Percentiles rank a stretch among this genome's conserved stretches.
These are phyloP conservation scores for Drosophila sulfurigaster DNA, from an alignment of 1,140 invertebrate genomes.

Conservation along the genomic window DNA sequence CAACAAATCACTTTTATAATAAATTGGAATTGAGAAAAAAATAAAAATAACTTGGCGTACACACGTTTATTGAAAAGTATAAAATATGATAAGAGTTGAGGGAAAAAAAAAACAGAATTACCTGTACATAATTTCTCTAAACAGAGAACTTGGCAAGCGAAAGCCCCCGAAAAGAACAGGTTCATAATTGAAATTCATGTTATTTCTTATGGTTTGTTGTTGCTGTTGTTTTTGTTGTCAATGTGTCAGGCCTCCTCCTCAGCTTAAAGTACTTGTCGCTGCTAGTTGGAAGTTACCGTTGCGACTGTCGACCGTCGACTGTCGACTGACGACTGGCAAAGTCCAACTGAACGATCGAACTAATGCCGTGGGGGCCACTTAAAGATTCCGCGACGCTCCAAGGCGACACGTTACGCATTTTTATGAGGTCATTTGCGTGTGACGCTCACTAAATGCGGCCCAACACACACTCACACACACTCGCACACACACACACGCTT, in stretches of 20 bases:
- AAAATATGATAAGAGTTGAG: slow-evolving; percentile 24
- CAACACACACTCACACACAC: background rate
- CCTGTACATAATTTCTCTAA: slow-evolving; percentile 70
- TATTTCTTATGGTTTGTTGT: slow-evolving; percentile 43
- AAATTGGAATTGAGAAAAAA: slow-evolving; percentile 43
- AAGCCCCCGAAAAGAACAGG: slow-evolving; percentile 73
- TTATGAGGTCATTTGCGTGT: slow-evolving; percentile 83
- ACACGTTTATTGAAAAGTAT: slow-evolving; percentile 42
- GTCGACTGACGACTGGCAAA: slow-evolving; percentile 21
- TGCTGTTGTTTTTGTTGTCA: slow-evolving; percentile 32
- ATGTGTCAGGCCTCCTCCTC: slow-evolving; percentile 47
- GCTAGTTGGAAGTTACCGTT: slow-evolving; percentile 51
- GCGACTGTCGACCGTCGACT: slow-evolving; percentile 16
- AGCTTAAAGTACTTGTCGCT: slow-evolving; percentile 38
- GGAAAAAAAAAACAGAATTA: slow-evolving; percentile 41
- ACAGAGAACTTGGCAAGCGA: slow-evolving; percentile 53
- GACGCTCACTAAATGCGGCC: slow-evolving; percentile 76
- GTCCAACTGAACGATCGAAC: slow-evolving; percentile 19
- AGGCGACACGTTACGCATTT: slow-evolving; percentile 72
- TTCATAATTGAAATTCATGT: slow-evolving; percentile 82
- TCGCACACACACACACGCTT: background rate
- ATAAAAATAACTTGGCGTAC: slow-evolving; percentile 76
- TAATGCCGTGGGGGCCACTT: slow-evolving; percentile 58
- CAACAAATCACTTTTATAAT: slow-evolving; percentile 18
- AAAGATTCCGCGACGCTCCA: slow-evolving; percentile 72